Conservation (phyloP, 2,113 vertebrate genomes). For the Stegastes partitus region DNA sequence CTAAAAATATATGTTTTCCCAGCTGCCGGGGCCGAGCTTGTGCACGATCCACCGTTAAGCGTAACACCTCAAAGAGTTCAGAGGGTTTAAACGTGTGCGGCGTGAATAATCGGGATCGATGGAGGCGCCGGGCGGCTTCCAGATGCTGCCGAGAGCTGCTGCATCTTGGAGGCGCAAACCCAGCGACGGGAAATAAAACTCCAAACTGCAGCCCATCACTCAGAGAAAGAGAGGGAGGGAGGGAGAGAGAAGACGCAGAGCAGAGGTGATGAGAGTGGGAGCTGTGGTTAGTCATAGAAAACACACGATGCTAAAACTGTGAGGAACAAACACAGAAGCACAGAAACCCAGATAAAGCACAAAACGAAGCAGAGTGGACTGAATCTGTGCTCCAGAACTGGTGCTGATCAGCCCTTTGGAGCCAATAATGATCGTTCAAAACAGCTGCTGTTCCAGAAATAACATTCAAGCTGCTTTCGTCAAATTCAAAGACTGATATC, state of each 20-base stretch:
- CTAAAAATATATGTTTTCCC: no score
- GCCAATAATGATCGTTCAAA: conserved; percentile 24
- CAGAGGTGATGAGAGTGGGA: conserved; percentile 31
- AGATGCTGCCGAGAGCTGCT: background rate
- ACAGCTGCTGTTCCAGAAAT: background rate
- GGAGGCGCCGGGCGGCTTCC: background rate
- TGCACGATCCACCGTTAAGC: no score
- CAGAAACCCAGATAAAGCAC: conserved; percentile 20
- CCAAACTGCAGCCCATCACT: background rate
- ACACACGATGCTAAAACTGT: conserved; percentile 20
- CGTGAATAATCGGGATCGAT: background rate
- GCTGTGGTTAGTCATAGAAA: conserved; percentile 44
- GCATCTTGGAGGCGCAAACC: background rate
- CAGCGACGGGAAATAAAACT: background rate
- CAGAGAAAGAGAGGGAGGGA: no score
- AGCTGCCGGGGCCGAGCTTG: no score
- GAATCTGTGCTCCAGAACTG: background rate
- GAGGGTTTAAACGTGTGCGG: background rate
- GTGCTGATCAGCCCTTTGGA: conserved; percentile 4
- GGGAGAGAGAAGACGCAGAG: background rate
- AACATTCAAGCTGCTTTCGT: no score
- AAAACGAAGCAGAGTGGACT: background rate
- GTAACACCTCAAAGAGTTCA: background rate
- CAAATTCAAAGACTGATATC: no score
- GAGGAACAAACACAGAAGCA: conserved; percentile 30